Conservation (phyloP, 2,113 vertebrate genomes). For the Megaptera novaeangliae region DNA sequence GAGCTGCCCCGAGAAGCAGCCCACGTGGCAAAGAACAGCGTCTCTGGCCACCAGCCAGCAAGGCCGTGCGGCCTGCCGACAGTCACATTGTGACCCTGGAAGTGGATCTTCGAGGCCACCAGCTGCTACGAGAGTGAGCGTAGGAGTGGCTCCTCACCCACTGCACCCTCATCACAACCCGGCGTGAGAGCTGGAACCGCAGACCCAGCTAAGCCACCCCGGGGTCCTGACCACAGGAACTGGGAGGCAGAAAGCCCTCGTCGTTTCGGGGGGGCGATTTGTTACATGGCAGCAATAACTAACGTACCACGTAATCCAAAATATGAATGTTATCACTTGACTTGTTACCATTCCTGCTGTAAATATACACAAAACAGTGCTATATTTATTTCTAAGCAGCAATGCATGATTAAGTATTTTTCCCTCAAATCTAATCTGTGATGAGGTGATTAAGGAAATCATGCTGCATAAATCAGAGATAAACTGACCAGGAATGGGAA, state of each 20-base stretch:
- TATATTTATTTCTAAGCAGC: fast-evolving
- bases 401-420: background rate
- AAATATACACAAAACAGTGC: fast-evolving
- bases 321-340: fast-evolving
- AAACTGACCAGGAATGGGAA: background rate
- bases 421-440: background rate
- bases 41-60: background rate
- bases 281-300: background rate
- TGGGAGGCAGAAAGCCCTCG: fast-evolving
- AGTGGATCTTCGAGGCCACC: background rate
- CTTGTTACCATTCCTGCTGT: background rate
- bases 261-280: fast-evolving
- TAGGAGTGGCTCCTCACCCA: background rate
- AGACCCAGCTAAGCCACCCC: background rate
- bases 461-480: background rate
- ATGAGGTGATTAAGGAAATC: background rate
- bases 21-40: background rate
- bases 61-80: background rate
- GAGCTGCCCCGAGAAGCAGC: background rate
- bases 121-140: fast-evolving
- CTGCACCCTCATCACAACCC: fast-evolving
- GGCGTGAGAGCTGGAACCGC: background rate
- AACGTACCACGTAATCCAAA: fast-evolving
- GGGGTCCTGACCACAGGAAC: background rate
- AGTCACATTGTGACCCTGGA: background rate